These are phyloP conservation scores for Eulemur albifrons DNA, from an alignment of 2,797 vertebrate species.

Conservation along the genomic window DNA sequence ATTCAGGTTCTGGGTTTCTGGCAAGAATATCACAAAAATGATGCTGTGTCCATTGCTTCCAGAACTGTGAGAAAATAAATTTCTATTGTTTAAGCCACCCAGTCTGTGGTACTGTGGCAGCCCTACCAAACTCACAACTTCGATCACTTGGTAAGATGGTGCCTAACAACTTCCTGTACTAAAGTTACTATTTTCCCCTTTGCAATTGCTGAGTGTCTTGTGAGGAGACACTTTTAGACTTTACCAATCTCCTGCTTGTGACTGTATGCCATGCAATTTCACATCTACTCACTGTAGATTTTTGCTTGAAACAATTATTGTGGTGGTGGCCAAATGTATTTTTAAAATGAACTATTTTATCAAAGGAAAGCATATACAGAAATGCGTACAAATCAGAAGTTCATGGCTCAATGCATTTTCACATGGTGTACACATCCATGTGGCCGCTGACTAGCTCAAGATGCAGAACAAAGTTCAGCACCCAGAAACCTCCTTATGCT, in stretches of 20 bases:
- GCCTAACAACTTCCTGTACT: not conserved
- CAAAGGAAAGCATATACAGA: not conserved
- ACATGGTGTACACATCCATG: no score
- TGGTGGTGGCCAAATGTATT: not conserved
- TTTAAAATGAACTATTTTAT: not conserved
- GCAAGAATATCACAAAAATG: not conserved
- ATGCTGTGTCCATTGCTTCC: not conserved
- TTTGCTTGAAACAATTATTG: not conserved
- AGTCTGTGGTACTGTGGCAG: not conserved
- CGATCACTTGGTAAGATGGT: not conserved
- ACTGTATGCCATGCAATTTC: not conserved
- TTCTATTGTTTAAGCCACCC: not conserved
- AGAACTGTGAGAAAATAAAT: not conserved
- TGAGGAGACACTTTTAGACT: not conserved
- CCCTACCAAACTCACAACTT: not conserved
- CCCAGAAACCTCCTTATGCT: not conserved
- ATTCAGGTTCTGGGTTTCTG: not conserved
- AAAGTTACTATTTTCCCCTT: not conserved
- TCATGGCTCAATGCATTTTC: not conserved
- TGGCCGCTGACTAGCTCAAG: not conserved
- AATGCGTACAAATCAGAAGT: not conserved
- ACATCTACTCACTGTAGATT: not conserved
- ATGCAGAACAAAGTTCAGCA: not conserved
- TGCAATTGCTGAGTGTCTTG: not conserved
- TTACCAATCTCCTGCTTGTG: not conserved